Percentiles rank a stretch among this genome's conserved stretches.
phyloP scores from a whole-genome alignment of 2,888 invertebrate genomes.

The Acrocyrtus sp. region DNA sequence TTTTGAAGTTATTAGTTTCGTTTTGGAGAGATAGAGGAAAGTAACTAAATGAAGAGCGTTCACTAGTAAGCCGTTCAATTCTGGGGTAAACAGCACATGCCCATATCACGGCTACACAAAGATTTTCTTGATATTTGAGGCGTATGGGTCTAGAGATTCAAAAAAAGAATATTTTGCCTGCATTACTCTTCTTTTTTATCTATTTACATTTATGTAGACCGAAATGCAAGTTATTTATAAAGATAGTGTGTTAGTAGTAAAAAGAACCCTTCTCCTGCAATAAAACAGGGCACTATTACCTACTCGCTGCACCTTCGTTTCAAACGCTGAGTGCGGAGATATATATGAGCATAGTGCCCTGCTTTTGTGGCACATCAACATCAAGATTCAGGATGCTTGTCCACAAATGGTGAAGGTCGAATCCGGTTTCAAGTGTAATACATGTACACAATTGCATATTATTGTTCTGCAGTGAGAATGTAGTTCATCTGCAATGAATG shows the following conservation, averaged over 20 bases:
- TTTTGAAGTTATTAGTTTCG: no score
- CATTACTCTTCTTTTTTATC: neutral
- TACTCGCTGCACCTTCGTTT: neutral
- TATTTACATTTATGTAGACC: slow-evolving; percentile 25
- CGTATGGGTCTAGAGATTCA: neutral
- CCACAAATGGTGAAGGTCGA: slow-evolving; percentile 55
- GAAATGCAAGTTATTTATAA: slow-evolving; percentile 1
- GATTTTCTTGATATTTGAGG: neutral
- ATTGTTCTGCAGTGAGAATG: slow-evolving; percentile 42
- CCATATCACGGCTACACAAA: no score
- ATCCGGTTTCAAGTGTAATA: slow-evolving; percentile 55
- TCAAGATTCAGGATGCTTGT: slow-evolving; percentile 46
- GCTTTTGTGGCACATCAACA: slow-evolving; percentile 50
- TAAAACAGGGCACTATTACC: neutral
- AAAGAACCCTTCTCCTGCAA: neutral
- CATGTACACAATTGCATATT: slow-evolving; percentile 15
- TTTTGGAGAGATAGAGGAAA: no score
- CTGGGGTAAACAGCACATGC: no score
- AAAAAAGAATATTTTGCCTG: neutral
- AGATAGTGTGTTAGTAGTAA: neutral
- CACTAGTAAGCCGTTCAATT: no score
- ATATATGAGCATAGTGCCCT: slow-evolving; percentile 28
- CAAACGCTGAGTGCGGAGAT: neutral
- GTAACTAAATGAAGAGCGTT: no score
- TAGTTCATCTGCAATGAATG: slow-evolving; percentile 50